Conservation (phyloP, 2,888 invertebrate species). For the Cotesia congregata region DNA sequence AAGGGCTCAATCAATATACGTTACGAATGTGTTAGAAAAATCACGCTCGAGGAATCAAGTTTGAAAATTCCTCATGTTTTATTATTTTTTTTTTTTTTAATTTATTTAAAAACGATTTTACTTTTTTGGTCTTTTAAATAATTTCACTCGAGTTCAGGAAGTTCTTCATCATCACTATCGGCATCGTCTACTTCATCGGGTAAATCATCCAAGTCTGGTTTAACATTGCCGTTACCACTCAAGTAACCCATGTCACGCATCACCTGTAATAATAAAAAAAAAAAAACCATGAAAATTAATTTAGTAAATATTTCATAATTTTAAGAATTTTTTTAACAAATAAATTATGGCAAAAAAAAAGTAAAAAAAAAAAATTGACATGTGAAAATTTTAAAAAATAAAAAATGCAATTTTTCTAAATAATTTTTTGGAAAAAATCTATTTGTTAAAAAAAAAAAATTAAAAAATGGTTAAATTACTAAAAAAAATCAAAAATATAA, state of each 20-base stretch:
- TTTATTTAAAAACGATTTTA: conserved; percentile 27
- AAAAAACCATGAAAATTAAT: background rate
- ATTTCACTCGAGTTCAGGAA: conserved; percentile 81
- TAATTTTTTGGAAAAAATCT: too few relatives aligned
- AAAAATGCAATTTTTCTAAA: too few relatives aligned
- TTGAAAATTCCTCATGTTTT: background rate
- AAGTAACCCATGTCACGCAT: conserved; percentile 81
- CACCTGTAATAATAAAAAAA: conserved; percentile 70
- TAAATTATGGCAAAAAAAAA: too few relatives aligned
- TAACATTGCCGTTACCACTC: conserved; percentile 76
- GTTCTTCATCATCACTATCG: conserved; percentile 79
- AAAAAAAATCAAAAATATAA: background rate
- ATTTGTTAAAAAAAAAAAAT: too few relatives aligned
- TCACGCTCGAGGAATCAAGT: background rate
- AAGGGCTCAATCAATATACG: background rate
- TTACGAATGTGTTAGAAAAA: background rate
- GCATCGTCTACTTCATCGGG: conserved; percentile 76
- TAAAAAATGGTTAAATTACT: too few relatives aligned
- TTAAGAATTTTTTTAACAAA: too few relatives aligned
- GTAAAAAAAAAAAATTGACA: too few relatives aligned
- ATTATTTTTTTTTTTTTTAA: conserved; percentile 41
- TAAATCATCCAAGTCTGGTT: conserved; percentile 79
- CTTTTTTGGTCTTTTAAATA: conserved; percentile 33
- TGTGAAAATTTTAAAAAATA: too few relatives aligned
- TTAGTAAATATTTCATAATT: background rate